Evolutionary conservation across 2,113 vertebrate genomes (phyloP).

Genomic region (Cyphomyrus plagiostoma): DNA sequence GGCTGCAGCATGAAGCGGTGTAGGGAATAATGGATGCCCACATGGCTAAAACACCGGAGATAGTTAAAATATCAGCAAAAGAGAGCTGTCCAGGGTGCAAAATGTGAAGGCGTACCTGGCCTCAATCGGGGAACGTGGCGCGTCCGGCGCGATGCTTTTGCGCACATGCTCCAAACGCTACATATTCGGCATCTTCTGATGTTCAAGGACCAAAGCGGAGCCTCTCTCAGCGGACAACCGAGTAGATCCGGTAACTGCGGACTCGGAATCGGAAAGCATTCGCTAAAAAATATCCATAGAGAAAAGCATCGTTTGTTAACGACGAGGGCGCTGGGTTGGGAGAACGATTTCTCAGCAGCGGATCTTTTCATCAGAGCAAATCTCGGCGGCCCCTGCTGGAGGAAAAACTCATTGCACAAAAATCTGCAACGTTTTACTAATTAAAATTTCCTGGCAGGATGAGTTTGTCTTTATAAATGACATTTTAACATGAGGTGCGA

Average conservation of each 20-base stretch:
- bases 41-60: neutral
- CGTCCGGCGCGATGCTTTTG: neutral
- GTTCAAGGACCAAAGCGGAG: neutral
- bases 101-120: conserved; percentile 1
- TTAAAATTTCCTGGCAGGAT: neutral
- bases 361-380: neutral
- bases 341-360: neutral
- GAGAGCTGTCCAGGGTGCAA: neutral
- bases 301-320: neutral
- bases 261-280: neutral
- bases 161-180: neutral
- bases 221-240: neutral
- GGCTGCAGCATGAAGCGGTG: neutral
- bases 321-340: neutral
- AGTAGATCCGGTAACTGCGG: neutral
- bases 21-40: neutral
- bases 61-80: neutral
- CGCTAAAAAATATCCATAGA: neutral
- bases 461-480: neutral
- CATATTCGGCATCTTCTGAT: neutral
- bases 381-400: conserved; percentile 14
- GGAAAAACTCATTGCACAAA: conserved; percentile 2
- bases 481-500: neutral
- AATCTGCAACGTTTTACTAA: neutral
- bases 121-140: neutral